A percentile compares a stretch with the other conserved stretches of the same genome.
These are phyloP conservation scores for Rhynchomys soricoides DNA, from an alignment of 2,113 vertebrate species.

Conservation along the genomic window DNA sequence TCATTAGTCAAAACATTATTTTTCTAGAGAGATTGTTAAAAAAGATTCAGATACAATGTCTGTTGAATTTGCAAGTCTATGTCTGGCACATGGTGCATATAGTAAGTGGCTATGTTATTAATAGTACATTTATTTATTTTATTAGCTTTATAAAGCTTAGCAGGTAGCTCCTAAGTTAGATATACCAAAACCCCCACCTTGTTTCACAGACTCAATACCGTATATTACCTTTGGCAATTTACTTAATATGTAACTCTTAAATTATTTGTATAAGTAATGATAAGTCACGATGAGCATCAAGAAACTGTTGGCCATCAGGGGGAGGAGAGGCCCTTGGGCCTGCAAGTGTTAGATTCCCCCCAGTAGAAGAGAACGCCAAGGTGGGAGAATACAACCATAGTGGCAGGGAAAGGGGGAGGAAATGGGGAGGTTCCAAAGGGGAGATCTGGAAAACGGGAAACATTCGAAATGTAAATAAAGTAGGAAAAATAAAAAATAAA, in stretches of 20 bases:
- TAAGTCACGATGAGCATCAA: not conserved
- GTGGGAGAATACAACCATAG: no score
- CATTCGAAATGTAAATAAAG: no score
- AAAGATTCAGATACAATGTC: not conserved
- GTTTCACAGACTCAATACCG: not conserved
- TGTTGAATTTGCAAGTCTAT: not conserved
- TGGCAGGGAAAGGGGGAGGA: no score
- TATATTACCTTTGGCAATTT: not conserved
- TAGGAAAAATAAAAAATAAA: no score
- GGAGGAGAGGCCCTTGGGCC: no score
- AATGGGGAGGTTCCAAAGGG: no score
- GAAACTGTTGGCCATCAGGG: no score
- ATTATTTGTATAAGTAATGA: not conserved
- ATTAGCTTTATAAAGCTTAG: not conserved
- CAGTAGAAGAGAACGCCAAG: no score
- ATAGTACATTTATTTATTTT: slow-evolving; percentile 19
- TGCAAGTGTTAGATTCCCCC: no score
- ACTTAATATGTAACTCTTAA: not conserved
- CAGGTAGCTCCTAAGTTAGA: not conserved
- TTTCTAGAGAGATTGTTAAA: not conserved
- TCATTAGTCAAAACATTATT: not conserved
- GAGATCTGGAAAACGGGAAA: no score
- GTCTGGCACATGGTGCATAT: not conserved
- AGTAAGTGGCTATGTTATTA: not conserved
- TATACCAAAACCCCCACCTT: not conserved